phyloP scores from a whole-genome alignment of 2,888 invertebrate genomes.

The Diadegma fenestrale region DNA sequence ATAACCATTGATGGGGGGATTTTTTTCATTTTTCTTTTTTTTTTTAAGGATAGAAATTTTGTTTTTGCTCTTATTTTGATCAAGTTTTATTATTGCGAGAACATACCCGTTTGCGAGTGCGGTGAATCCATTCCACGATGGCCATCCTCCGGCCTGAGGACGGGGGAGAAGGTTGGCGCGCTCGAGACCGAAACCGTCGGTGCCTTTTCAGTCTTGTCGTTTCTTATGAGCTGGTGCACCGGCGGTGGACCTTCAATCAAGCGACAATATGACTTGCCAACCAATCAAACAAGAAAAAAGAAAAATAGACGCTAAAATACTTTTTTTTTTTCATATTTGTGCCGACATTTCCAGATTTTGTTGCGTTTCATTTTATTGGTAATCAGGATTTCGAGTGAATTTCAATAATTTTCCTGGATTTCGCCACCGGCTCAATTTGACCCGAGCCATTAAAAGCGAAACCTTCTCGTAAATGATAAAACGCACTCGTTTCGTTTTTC shows the following conservation, averaged over 20 bases:
- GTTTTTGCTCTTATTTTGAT: not conserved
- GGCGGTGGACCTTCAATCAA: constrained; percentile 81
- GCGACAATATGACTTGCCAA: not conserved
- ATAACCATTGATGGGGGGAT: not conserved
- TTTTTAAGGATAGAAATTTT: not conserved
- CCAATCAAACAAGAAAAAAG: too few species aligned
- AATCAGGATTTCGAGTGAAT: too few species aligned
- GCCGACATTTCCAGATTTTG: not conserved
- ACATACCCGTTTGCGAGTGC: constrained; percentile 84
- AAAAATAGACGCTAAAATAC: too few species aligned
- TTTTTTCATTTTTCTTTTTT: not conserved
- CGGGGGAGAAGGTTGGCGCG: constrained; percentile 83
- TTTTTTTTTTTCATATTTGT: not conserved
- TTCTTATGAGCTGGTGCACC: constrained; percentile 84
- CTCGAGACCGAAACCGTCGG: constrained; percentile 84
- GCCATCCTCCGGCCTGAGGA: constrained; percentile 83
- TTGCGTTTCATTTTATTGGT: too few species aligned
- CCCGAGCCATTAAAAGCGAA: too few species aligned
- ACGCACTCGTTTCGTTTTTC: too few species aligned
- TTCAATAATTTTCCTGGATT: too few species aligned
- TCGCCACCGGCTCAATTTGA: too few species aligned
- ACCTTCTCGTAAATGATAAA: too few species aligned
- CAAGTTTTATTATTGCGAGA: constrained; percentile 21
- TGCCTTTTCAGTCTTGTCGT: constrained; percentile 84
- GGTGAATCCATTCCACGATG: constrained; percentile 84